phyloP scores from a whole-genome alignment of 2,797 vertebrate species.

The Gallinago nigripennis region DNA sequence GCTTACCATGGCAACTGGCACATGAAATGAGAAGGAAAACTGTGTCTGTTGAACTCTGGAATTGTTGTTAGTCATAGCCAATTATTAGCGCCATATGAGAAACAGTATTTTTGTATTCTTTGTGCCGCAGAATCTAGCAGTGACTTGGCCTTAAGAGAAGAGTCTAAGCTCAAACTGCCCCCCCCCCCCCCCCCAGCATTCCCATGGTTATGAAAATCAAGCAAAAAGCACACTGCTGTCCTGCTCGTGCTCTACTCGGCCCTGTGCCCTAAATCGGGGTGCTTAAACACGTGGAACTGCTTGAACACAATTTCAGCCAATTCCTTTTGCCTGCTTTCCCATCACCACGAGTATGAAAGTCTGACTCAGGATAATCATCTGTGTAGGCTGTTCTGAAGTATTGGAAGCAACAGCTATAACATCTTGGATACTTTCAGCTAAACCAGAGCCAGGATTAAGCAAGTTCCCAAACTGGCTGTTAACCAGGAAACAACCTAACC shows the following conservation, averaged over 20 bases:
- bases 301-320: background rate
- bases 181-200: background rate
- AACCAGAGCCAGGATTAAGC: background rate
- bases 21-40: slow-evolving; percentile 10
- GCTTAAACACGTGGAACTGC: background rate
- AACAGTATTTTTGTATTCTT: background rate
- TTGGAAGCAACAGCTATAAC: background rate
- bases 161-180: background rate
- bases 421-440: background rate
- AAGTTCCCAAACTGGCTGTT: background rate
- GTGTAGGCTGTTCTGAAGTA: background rate
- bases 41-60: background rate
- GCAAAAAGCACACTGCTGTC: background rate
- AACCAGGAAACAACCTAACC: background rate
- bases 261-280: background rate
- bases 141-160: background rate
- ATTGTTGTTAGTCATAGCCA: background rate
- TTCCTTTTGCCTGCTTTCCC: background rate
- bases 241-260: background rate
- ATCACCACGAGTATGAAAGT: background rate
- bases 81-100: background rate
- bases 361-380: background rate
- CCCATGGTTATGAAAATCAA: background rate
- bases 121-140: background rate
- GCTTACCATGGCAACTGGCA: slow-evolving; percentile 53